Conservation (phyloP, 1,140 invertebrate species). For the Ditylenchus dipsaci region DNA sequence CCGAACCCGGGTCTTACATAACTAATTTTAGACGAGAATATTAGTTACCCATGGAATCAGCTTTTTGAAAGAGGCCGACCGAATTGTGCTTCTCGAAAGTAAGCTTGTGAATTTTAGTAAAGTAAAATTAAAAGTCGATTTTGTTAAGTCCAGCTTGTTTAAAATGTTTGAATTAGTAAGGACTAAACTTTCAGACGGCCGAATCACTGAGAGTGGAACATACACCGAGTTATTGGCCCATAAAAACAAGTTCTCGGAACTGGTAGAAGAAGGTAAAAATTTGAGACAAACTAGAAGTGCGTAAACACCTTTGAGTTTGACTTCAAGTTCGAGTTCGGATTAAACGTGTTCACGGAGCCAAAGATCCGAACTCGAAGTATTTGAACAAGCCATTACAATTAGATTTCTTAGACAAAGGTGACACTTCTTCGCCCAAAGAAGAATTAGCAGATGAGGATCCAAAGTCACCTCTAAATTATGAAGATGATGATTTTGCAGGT, state of each 20-base stretch:
- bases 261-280: slow-evolving; percentile 47
- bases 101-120: neutral
- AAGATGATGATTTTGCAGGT: neutral
- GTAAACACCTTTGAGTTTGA: neutral
- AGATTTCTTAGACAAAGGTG: slow-evolving; percentile 6
- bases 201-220: slow-evolving; percentile 40
- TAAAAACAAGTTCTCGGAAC: slow-evolving; percentile 35
- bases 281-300: neutral
- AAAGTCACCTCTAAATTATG: slow-evolving; percentile 9
- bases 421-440: too few species aligned
- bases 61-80: slow-evolving; percentile 43
- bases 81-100: slow-evolving; percentile 49
- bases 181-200: slow-evolving; percentile 44
- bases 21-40: slow-evolving; percentile 32
- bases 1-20: too few species aligned
- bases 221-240: slow-evolving; percentile 47
- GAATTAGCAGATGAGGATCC: slow-evolving; percentile 9
- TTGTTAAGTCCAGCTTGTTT: too few species aligned
- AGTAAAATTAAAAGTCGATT: slow-evolving; percentile 10
- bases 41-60: slow-evolving; percentile 51
- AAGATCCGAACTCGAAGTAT: too few species aligned
- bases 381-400: too few species aligned
- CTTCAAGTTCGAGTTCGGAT: too few species aligned
- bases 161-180: slow-evolving; percentile 16
- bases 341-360: too few species aligned